A percentile compares a stretch with the other conserved stretches of the same genome.
phyloP scores from a whole-genome alignment of 1,140 invertebrate species.

The Aplysia californica region DNA sequence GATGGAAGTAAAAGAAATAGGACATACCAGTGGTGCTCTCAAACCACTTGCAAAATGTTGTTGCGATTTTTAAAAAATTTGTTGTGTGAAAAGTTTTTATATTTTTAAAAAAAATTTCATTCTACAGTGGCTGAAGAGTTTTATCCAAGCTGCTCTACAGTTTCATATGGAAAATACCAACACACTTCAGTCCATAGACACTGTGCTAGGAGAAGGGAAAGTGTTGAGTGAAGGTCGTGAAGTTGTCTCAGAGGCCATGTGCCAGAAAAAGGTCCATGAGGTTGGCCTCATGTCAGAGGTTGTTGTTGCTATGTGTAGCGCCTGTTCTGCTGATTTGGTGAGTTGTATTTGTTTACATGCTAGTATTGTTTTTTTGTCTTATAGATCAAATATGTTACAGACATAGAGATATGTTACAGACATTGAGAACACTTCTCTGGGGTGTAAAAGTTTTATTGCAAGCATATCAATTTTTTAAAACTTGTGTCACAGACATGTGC shows the following conservation, averaged over 20 bases:
- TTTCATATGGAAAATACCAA: slow-evolving; percentile 9
- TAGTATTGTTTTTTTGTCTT: not conserved
- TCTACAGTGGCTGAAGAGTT: not conserved
- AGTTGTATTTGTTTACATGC: not conserved
- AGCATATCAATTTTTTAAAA: not conserved
- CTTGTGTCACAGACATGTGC: not conserved
- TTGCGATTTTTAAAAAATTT: too few relatives aligned
- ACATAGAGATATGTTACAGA: not conserved
- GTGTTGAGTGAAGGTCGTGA: not conserved
- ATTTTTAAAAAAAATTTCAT: not conserved
- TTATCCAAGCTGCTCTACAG: not conserved
- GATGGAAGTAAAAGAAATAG: too few relatives aligned
- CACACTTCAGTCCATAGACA: not conserved
- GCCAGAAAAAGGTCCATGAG: slow-evolving; percentile 14
- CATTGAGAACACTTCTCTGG: too few relatives aligned
- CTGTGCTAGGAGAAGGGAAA: not conserved
- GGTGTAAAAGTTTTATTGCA: not conserved
- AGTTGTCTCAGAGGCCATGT: slow-evolving; percentile 3
- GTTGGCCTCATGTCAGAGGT: not conserved
- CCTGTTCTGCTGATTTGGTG: slow-evolving; percentile 4
- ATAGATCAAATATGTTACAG: not conserved
- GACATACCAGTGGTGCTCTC: too few relatives aligned
- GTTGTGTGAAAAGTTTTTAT: not conserved
- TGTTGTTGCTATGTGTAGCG: not conserved
- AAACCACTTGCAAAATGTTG: too few relatives aligned